These are phyloP conservation scores for Hemithea aestivaria DNA, from an alignment of 2,888 invertebrate genomes.

Conservation along the genomic window DNA sequence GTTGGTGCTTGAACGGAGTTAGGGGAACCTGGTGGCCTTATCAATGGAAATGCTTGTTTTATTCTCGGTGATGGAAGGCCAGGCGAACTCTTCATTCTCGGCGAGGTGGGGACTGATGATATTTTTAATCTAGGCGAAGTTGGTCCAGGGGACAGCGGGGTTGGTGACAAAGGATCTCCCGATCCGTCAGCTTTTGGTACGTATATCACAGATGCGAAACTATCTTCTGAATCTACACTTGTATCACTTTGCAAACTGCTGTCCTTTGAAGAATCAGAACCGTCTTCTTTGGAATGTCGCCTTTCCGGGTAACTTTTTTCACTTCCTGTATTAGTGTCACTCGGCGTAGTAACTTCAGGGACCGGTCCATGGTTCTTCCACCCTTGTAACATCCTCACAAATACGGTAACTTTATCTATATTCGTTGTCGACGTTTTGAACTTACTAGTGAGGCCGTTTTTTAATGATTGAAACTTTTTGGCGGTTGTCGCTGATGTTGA, in stretches of 20 bases:
- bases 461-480: slow-evolving; percentile 87
- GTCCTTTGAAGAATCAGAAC: slow-evolving; percentile 92
- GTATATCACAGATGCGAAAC: slow-evolving; percentile 95
- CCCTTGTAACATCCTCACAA: slow-evolving; percentile 91
- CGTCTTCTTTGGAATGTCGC: slow-evolving; percentile 90
- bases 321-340: slow-evolving; percentile 63
- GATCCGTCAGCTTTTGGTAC: slow-evolving; percentile 89
- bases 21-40: slow-evolving; percentile 80
- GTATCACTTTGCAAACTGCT: slow-evolving; percentile 96
- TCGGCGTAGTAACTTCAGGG: slow-evolving; percentile 66
- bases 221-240: slow-evolving; percentile 95
- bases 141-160: slow-evolving; percentile 80
- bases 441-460: slow-evolving; percentile 90
- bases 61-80: slow-evolving; percentile 83
- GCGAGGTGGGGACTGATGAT: slow-evolving; percentile 88
- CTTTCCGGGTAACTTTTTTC: slow-evolving; percentile 80
- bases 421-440: slow-evolving; percentile 90
- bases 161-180: slow-evolving; percentile 79
- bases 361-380: slow-evolving; percentile 82
- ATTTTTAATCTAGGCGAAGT: slow-evolving; percentile 81
- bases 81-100: slow-evolving; percentile 84
- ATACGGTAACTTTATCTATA: slow-evolving; percentile 90
- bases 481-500: slow-evolving; percentile 84
- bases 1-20: slow-evolving; percentile 74
- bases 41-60: slow-evolving; percentile 81